Conservation (phyloP, 2,888 invertebrate genomes). For the Caenorhabditis zanzibari region DNA sequence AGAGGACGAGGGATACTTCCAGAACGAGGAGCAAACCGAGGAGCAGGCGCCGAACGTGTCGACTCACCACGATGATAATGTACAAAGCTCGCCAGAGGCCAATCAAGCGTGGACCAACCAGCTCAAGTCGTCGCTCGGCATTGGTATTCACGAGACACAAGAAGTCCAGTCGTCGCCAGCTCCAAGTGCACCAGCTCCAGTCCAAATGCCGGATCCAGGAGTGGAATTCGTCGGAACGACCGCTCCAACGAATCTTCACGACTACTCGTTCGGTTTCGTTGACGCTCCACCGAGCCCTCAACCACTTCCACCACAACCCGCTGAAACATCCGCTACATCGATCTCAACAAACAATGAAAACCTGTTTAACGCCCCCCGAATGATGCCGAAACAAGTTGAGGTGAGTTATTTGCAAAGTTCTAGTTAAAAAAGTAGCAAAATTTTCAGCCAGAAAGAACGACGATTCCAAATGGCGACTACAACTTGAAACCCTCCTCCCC, state of each 20-base stretch:
- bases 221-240: constrained; percentile 70
- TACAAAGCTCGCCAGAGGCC: constrained; percentile 62
- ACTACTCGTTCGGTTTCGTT: constrained; percentile 73
- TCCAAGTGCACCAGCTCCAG: constrained; percentile 28
- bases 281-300: constrained; percentile 62
- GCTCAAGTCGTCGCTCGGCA: constrained; percentile 79
- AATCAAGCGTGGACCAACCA: constrained; percentile 75
- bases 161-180: constrained; percentile 49
- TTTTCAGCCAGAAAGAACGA: constrained; percentile 58
- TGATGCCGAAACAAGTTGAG: constrained; percentile 58
- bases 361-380: constrained; percentile 59
- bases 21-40: constrained; percentile 50
- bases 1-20: constrained; percentile 56
- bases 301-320: constrained; percentile 51
- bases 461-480: constrained; percentile 59
- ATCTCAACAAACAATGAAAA: constrained; percentile 62
- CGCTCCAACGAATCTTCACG: constrained; percentile 58
- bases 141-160: constrained; percentile 61
- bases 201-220: constrained; percentile 57
- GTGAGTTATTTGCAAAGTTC: constrained; percentile 19
- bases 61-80: constrained; percentile 58
- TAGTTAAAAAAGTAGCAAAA: not conserved
- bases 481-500: constrained; percentile 62
- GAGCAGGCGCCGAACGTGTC: constrained; percentile 57
- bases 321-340: constrained; percentile 63